Conservation (phyloP, 2,113 vertebrate genomes). For the Nibea albiflora region DNA sequence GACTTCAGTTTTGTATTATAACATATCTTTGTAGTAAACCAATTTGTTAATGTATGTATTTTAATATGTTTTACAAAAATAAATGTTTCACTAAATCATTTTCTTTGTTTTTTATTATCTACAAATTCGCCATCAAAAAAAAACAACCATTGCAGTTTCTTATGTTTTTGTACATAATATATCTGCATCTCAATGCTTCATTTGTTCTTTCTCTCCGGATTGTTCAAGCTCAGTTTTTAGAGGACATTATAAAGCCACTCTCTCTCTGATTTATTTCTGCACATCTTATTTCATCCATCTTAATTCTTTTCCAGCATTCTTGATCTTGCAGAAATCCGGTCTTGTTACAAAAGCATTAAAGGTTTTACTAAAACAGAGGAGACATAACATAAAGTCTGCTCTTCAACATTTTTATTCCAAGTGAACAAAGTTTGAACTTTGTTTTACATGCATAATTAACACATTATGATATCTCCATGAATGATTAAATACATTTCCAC, state of each 20-base stretch:
- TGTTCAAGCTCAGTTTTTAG: background rate
- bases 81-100: slow-evolving; percentile 10
- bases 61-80: slow-evolving; percentile 11
- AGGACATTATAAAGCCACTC: background rate
- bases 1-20: background rate
- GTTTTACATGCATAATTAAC: background rate
- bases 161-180: background rate
- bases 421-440: background rate
- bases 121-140: background rate
- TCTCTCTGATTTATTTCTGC: background rate
- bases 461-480: background rate
- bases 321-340: background rate
- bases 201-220: background rate
- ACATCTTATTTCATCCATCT: background rate
- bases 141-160: background rate
- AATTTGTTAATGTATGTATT: background rate
- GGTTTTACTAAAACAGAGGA: background rate
- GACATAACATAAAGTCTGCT: background rate
- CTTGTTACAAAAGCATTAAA: background rate
- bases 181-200: background rate
- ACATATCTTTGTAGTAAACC: background rate
- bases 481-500: too few species aligned
- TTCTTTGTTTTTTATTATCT: slow-evolving; percentile 5
- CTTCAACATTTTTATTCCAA: background rate
- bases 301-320: background rate